A percentile compares a stretch with the other conserved stretches of the same genome.
Evolutionary conservation across 1,140 invertebrate genomes (phyloP).

Genomic region (Zaprionus lachaisei): DNA sequence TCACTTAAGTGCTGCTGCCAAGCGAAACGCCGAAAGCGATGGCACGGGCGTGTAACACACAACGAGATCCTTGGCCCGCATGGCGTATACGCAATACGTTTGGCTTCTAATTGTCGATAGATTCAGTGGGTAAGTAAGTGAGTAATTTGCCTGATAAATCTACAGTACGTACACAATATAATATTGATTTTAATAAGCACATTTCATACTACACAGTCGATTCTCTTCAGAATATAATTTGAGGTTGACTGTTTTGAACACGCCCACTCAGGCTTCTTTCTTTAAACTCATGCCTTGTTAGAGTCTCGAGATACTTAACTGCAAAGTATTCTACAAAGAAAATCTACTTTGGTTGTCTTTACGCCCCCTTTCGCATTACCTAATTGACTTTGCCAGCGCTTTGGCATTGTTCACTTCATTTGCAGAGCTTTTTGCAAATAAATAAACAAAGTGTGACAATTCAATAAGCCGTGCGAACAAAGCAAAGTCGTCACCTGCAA

Average conservation of each 20-base stretch:
- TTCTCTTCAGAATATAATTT: too few species aligned
- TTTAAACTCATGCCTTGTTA: too few species aligned
- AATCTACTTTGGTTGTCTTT: constrained; percentile 5
- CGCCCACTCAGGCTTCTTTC: too few species aligned
- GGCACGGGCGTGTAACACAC: constrained; percentile 6
- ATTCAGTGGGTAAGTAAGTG: background rate
- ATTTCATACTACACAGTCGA: too few species aligned
- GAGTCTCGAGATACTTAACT: background rate
- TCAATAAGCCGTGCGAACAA: constrained; percentile 22
- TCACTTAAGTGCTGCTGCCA: constrained; percentile 49
- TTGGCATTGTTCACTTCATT: constrained; percentile 5
- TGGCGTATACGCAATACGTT: constrained; percentile 19
- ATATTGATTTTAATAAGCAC: too few species aligned
- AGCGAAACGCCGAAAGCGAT: constrained; percentile 18
- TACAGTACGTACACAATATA: too few species aligned
- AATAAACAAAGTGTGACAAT: constrained; percentile 29
- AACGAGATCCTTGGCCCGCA: constrained; percentile 17
- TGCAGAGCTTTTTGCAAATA: background rate
- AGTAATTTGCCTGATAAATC: background rate
- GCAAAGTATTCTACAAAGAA: background rate
- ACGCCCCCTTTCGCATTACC: background rate
- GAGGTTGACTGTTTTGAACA: too few species aligned
- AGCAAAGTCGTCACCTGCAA: constrained; percentile 17
- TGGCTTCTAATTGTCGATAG: background rate
- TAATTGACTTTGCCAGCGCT: constrained; percentile 7